Evolutionary conservation across 1,140 invertebrate genomes (phyloP).

Genomic region (Drosophila serrata): DNA sequence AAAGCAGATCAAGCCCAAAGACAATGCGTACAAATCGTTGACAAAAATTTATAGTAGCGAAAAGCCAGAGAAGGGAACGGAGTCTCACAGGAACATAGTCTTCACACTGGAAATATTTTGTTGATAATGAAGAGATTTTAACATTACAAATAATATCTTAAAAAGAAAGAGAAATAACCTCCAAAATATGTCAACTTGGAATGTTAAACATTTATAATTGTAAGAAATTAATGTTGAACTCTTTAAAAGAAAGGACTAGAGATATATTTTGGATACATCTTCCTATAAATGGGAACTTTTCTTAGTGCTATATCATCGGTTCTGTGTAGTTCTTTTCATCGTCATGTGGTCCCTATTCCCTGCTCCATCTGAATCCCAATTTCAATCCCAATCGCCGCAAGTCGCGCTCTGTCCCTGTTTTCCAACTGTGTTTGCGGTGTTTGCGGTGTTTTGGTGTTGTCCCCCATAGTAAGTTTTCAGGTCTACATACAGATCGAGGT

Average conservation of each 20-base stretch:
- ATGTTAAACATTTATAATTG: neutral
- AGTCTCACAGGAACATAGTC: neutral
- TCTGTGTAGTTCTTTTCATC: conserved; percentile 16
- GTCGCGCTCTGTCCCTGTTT: conserved; percentile 18
- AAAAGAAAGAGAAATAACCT: neutral
- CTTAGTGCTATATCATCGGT: neutral
- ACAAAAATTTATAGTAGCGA: conserved; percentile 84
- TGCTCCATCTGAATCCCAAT: neutral
- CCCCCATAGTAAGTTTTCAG: conserved; percentile 17
- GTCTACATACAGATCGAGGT: conserved; percentile 34
- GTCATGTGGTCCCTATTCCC: conserved; percentile 2
- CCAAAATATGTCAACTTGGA: neutral
- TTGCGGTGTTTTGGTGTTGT: neutral
- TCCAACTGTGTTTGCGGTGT: conserved; percentile 19
- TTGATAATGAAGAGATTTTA: neutral
- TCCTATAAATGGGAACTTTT: neutral
- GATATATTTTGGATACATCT: neutral
- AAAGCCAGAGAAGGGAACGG: conserved; percentile 11
- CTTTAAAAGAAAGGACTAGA: neutral
- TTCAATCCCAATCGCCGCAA: conserved; percentile 10
- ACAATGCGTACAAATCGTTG: conserved; percentile 85
- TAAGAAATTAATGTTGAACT: neutral
- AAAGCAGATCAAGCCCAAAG: conserved; percentile 34
- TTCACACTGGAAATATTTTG: neutral
- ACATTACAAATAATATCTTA: neutral